These are phyloP conservation scores for Lineus longissimus DNA, from an alignment of 1,140 invertebrate genomes.

Conservation along the genomic window DNA sequence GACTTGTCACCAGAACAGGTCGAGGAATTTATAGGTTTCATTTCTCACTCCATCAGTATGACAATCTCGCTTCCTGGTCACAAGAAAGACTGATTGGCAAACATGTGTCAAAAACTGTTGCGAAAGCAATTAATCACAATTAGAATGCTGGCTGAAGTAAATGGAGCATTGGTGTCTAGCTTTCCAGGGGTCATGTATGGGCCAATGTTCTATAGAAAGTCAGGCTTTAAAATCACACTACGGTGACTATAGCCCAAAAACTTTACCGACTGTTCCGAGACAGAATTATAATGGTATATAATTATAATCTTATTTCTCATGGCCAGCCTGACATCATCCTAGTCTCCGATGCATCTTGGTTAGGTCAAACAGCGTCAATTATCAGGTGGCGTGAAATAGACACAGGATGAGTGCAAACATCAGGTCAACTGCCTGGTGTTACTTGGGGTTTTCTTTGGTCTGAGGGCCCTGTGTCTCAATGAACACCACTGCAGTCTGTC, in stretches of 20 bases:
- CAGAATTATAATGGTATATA: not conserved
- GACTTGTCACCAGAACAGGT: not conserved
- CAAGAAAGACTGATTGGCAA: not conserved
- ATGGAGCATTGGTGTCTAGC: not conserved
- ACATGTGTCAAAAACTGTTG: not conserved
- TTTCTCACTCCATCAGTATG: conserved; percentile 3
- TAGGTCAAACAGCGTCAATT: not conserved
- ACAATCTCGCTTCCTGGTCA: not conserved
- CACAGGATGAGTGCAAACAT: not conserved
- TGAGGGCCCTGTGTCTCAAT: conserved; percentile 1
- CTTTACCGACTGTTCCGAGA: not conserved
- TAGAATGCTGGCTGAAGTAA: conserved; percentile 5
- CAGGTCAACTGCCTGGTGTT: not conserved
- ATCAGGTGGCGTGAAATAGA: not conserved
- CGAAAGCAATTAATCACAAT: not conserved
- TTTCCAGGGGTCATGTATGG: conserved; percentile 7
- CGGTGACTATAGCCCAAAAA: not conserved
- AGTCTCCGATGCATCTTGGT: not conserved
- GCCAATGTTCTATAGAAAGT: not conserved
- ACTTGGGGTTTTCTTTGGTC: not conserved
- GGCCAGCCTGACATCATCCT: not conserved
- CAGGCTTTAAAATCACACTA: not conserved
- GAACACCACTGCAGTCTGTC: not conserved
- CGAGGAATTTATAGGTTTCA: not conserved
- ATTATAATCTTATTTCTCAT: not conserved